phyloP scores from a whole-genome alignment of 1,140 invertebrate species.

The Drosophila rufa region DNA sequence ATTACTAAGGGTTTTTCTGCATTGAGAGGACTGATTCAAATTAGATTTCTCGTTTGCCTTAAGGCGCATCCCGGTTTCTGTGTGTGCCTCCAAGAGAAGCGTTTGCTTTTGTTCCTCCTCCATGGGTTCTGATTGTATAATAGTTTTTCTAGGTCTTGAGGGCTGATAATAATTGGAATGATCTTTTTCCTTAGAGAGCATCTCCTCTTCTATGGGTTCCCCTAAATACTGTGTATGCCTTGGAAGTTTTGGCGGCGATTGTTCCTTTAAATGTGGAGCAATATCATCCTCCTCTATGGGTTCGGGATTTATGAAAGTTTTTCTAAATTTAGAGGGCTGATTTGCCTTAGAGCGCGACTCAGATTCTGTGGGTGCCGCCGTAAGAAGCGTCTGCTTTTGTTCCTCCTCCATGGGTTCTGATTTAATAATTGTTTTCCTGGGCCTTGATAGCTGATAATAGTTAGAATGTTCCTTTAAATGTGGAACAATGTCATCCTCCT shows the following conservation, averaged over 20 bases:
- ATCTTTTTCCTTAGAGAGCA: too few species aligned
- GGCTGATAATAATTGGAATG: not conserved
- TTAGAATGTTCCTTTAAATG: not conserved
- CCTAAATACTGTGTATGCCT: not conserved
- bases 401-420: constrained; percentile 36
- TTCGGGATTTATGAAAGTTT: not conserved
- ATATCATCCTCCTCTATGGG: not conserved
- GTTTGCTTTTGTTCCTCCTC: constrained; percentile 13
- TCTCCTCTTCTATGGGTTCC: not conserved
- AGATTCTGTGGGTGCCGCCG: constrained; percentile 7
- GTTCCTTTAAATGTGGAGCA: not conserved
- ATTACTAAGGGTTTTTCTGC: not conserved
- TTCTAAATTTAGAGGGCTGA: not conserved
- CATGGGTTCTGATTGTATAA: constrained; percentile 19
- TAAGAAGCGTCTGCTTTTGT: not conserved
- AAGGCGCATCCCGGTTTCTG: not conserved
- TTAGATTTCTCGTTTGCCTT: not conserved
- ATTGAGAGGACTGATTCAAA: too few species aligned
- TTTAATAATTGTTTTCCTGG: constrained; percentile 20
- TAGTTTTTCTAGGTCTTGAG: constrained; percentile 12
- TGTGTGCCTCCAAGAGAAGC: not conserved
- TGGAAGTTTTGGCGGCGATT: not conserved
- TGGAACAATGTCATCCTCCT: not conserved
- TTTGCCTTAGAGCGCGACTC: not conserved
- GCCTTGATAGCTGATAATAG: not conserved